phyloP scores from a whole-genome alignment of 2,797 vertebrate species.

The Glyptemys insculpta region DNA sequence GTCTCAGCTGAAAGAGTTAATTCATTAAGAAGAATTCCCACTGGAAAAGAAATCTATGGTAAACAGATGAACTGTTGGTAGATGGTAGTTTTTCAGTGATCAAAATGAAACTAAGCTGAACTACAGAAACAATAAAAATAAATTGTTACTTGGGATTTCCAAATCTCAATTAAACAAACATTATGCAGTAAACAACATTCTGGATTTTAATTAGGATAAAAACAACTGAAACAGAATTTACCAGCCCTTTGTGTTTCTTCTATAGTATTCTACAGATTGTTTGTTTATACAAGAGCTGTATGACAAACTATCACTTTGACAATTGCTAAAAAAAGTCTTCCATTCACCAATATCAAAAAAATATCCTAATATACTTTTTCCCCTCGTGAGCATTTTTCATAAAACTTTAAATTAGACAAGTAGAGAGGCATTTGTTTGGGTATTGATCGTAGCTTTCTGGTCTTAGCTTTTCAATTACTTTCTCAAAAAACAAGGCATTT shows the following conservation, averaged over 20 bases:
- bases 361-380: background rate
- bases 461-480: conserved; percentile 66
- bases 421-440: background rate
- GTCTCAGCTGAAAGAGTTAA: conserved; percentile 58
- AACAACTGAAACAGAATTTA: conserved; percentile 55
- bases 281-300: background rate
- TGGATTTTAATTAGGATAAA: conserved; percentile 72
- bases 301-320: background rate
- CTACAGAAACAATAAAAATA: conserved; percentile 68
- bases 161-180: conserved; percentile 73
- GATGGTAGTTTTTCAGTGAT: conserved; percentile 51
- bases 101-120: conserved; percentile 65
- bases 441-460: conserved; percentile 30
- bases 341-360: conserved; percentile 15
- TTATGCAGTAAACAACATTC: conserved; percentile 58
- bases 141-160: conserved; percentile 68
- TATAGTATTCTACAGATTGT: conserved; percentile 4
- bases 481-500: conserved; percentile 61
- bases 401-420: conserved; percentile 59
- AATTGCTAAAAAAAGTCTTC: background rate
- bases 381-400: background rate
- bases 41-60: background rate
- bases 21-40: conserved; percentile 34
- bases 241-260: conserved; percentile 24
- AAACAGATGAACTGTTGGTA: conserved; percentile 49